Conservation (phyloP, 2,888 invertebrate species). For the Liodrosophila aerea region DNA sequence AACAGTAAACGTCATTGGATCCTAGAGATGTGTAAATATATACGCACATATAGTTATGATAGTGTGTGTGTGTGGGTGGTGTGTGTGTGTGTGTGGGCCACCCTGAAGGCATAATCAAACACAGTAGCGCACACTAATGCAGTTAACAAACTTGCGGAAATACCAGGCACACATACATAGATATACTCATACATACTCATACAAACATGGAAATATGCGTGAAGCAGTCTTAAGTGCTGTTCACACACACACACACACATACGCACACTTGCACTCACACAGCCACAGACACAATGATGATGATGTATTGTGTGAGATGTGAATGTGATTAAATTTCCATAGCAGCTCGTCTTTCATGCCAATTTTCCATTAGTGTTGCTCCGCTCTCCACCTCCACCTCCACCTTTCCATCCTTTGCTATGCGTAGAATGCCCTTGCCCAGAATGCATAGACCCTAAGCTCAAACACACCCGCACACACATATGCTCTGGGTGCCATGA, state of each 20-base stretch:
- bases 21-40: slow-evolving; percentile 36
- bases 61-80: slow-evolving; percentile 3
- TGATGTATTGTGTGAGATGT: slow-evolving; percentile 77
- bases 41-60: slow-evolving; percentile 1
- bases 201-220: slow-evolving; percentile 40
- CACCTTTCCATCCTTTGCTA: neutral
- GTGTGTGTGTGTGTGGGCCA: slow-evolving; percentile 32
- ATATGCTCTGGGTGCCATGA: slow-evolving; percentile 36
- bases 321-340: slow-evolving; percentile 78
- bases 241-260: slow-evolving; percentile 30
- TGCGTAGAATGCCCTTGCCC: no score
- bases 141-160: slow-evolving; percentile 76
- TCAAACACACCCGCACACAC: slow-evolving; percentile 19
- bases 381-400: slow-evolving; percentile 11
- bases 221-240: slow-evolving; percentile 64
- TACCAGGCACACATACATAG: slow-evolving; percentile 31
- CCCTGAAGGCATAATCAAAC: slow-evolving; percentile 73
- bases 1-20: slow-evolving; percentile 50
- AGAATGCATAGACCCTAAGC: slow-evolving; percentile 5
- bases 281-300: slow-evolving; percentile 61
- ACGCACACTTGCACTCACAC: slow-evolving; percentile 24
- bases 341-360: slow-evolving; percentile 78
- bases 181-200: slow-evolving; percentile 31
- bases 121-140: slow-evolving; percentile 73
- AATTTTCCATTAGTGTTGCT: slow-evolving; percentile 75